These are phyloP conservation scores for Eidolon dupreanum DNA, from an alignment of 2,797 vertebrate species.

Conservation along the genomic window DNA sequence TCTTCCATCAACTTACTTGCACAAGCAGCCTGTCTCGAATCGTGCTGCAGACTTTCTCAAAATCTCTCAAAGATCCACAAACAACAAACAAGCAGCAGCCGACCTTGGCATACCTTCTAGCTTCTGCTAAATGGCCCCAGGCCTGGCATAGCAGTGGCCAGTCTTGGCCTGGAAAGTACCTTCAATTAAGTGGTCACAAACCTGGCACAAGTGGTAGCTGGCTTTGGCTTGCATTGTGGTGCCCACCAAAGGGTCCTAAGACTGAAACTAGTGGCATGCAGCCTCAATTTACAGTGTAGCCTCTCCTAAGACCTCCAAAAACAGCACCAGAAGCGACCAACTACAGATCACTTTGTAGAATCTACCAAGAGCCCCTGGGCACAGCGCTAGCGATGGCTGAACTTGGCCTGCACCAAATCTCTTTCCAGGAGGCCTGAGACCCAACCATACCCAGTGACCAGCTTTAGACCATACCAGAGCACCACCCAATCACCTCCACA, in stretches of 20 bases:
- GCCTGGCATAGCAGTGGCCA: not conserved
- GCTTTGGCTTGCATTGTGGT: not conserved
- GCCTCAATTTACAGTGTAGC: not conserved
- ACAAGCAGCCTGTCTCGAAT: not conserved
- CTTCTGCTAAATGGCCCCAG: not conserved
- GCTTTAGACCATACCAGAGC: not conserved
- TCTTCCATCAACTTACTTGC: not conserved
- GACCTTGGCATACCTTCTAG: not conserved
- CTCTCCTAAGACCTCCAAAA: not conserved
- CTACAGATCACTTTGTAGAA: not conserved
- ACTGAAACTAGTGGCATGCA: not conserved
- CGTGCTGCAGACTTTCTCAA: not conserved
- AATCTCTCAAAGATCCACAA: not conserved
- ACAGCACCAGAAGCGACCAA: not conserved
- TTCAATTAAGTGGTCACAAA: not conserved
- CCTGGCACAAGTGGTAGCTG: not conserved
- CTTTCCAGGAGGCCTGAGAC: not conserved
- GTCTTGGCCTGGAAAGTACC: not conserved
- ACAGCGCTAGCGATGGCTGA: not conserved
- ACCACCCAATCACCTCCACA: not conserved
- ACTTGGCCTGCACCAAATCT: not conserved
- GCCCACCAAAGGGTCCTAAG: not conserved
- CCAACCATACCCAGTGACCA: not conserved
- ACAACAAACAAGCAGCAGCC: not conserved
- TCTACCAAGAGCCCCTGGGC: not conserved